phyloP scores from a whole-genome alignment of 2,797 vertebrate genomes.

The Eurystomus glaucurus region DNA sequence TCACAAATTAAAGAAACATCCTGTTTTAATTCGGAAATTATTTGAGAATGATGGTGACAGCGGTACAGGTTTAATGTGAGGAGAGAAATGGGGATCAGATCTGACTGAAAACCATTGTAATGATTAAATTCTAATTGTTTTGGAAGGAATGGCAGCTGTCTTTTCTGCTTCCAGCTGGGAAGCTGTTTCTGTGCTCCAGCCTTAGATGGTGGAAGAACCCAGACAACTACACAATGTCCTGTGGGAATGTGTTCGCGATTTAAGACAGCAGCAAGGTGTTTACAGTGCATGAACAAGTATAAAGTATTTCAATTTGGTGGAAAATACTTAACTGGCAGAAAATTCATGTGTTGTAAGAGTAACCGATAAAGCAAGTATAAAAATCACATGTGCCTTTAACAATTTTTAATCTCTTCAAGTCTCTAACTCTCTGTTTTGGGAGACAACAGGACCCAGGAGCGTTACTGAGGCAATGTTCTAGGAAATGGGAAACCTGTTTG shows the following conservation, averaged over 20 bases:
- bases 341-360: background rate
- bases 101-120: background rate
- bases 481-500: background rate
- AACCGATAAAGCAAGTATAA: background rate
- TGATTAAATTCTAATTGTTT: background rate
- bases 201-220: background rate
- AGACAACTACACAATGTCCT: background rate
- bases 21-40: background rate
- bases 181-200: background rate
- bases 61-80: background rate
- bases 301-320: background rate
- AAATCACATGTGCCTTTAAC: background rate
- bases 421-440: background rate
- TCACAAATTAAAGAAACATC: background rate
- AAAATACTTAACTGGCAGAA: background rate
- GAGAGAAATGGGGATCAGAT: background rate
- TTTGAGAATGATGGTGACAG: background rate
- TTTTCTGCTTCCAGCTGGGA: background rate
- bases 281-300: background rate
- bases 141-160: background rate
- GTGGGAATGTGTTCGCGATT: background rate
- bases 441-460: background rate
- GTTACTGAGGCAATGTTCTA: background rate
- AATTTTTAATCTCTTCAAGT: background rate
- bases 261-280: background rate